Evolutionary conservation across 2,797 vertebrate species (phyloP).

Genomic region (Lepus townsendii): DNA sequence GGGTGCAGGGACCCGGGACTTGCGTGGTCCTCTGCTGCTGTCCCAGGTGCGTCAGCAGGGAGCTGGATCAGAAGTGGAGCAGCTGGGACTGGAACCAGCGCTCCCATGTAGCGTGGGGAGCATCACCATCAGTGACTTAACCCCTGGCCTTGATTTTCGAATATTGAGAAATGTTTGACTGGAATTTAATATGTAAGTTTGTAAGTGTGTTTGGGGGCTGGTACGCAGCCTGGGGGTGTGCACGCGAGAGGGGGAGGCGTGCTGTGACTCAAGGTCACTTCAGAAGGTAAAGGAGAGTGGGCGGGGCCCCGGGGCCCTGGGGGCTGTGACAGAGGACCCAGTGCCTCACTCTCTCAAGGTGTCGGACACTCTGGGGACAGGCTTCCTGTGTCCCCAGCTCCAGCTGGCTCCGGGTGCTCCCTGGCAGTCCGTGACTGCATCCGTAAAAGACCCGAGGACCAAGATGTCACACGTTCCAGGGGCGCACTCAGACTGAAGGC

Average conservation of each 20-base stretch:
- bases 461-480: not conserved
- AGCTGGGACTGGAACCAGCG: too few species aligned
- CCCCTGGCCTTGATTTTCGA: not conserved
- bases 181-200: not conserved
- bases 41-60: too few species aligned
- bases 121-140: too few species aligned
- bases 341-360: too few species aligned
- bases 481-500: not conserved
- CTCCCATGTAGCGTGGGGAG: too few species aligned
- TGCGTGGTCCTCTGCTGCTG: too few species aligned
- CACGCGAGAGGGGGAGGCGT: fast-evolving
- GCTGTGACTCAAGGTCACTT: not conserved
- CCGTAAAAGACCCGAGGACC: not conserved
- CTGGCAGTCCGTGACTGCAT: not conserved
- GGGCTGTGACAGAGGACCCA: not conserved
- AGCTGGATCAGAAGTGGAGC: too few species aligned
- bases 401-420: fast-evolving
- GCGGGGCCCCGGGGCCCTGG: not conserved
- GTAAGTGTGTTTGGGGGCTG: too few species aligned
- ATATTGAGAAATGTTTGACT: not conserved
- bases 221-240: not conserved
- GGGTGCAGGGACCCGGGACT: too few species aligned
- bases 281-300: not conserved
- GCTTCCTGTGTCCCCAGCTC: not conserved
- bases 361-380: not conserved